These are phyloP conservation scores for Rhyacophila brunnea DNA, from an alignment of 1,140 invertebrate genomes.

Conservation along the genomic window DNA sequence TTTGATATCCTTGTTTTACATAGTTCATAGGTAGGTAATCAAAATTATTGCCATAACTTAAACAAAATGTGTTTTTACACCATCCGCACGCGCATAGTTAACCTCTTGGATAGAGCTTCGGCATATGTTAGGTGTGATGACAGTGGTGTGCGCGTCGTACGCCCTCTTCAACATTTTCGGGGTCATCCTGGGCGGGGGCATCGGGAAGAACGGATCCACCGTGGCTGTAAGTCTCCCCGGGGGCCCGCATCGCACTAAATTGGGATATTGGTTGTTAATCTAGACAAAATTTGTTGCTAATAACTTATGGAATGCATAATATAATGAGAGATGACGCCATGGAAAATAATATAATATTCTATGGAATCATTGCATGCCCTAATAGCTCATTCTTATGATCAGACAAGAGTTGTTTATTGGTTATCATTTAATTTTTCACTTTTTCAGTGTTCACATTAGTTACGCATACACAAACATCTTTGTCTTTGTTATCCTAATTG, in stretches of 20 bases:
- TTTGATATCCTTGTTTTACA: constrained; percentile 1
- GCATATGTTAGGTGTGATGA: constrained; percentile 70
- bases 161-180: constrained; percentile 68
- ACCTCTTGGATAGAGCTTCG: constrained; percentile 62
- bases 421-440: background rate
- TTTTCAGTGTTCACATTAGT: background rate
- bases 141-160: constrained; percentile 65
- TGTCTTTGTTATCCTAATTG: background rate
- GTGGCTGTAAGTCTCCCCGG: constrained; percentile 78
- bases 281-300: constrained; percentile 10
- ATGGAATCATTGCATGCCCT: too few species aligned
- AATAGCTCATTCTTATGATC: too few species aligned
- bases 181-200: constrained; percentile 88
- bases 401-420: background rate
- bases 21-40: constrained; percentile 8
- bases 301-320: constrained; percentile 16
- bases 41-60: background rate
- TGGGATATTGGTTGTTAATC: constrained; percentile 17
- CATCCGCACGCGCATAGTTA: constrained; percentile 38
- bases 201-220: constrained; percentile 94
- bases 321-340: background rate
- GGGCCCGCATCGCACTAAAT: constrained; percentile 1
- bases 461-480: background rate
- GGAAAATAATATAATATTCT: too few species aligned
- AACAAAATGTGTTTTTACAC: constrained; percentile 2